A percentile compares a stretch with the other conserved stretches of the same genome.
phyloP scores from a whole-genome alignment of 2,113 vertebrate genomes.

The Zosterops borbonicus region DNA sequence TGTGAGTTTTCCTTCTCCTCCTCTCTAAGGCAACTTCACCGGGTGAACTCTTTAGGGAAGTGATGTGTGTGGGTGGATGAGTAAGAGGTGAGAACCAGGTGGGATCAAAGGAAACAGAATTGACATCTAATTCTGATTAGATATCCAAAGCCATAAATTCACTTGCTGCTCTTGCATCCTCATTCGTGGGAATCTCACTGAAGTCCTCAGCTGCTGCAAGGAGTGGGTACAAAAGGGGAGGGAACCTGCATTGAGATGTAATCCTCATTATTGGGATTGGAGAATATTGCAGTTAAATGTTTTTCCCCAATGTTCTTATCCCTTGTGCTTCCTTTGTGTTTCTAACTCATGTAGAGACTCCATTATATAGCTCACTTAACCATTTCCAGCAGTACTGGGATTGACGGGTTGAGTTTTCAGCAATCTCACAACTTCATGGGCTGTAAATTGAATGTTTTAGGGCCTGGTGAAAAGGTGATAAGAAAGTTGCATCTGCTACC shows the following conservation, averaged over 20 bases:
- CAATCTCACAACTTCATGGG: slow-evolving; percentile 14
- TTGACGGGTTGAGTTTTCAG: slow-evolving; percentile 43
- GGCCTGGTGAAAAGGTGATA: slow-evolving; percentile 33
- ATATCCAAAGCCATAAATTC: neutral
- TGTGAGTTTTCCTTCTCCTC: neutral
- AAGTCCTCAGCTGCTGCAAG: neutral
- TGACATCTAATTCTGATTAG: neutral
- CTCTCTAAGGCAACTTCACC: neutral
- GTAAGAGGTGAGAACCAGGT: neutral
- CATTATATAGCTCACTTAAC: slow-evolving; percentile 8
- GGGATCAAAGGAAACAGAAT: slow-evolving; percentile 14
- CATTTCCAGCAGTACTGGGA: neutral
- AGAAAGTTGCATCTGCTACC: slow-evolving; percentile 27
- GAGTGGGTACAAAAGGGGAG: neutral
- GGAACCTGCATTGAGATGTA: neutral
- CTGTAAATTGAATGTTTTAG: slow-evolving; percentile 44
- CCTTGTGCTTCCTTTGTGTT: neutral
- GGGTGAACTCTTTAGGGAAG: neutral
- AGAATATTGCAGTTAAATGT: neutral
- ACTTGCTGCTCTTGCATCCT: neutral
- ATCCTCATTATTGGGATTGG: neutral
- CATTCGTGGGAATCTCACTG: neutral
- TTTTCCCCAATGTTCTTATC: neutral
- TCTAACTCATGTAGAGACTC: neutral
- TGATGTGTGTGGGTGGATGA: neutral